Base-by-base conservation (phyloP, 2,888 invertebrate genomes). In the Gnatocerus cornutus region DNA sequence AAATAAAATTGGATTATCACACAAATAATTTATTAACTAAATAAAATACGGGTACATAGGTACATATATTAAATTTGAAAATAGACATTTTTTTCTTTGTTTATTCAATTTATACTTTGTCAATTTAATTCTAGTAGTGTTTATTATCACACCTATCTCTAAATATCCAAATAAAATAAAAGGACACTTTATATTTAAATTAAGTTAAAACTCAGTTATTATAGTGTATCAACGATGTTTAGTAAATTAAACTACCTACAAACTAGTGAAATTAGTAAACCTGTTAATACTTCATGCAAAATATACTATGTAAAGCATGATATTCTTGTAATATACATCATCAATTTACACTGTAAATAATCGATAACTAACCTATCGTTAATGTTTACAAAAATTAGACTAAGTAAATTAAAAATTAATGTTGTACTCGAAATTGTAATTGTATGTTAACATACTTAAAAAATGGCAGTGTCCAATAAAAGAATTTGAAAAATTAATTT, bases 21-120 rank as follows among this genome's bases (percentile, higher is more conserved):
- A 80, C 80, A 80, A 79, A 80, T 80, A 79, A 79, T 80, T 81
- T 80, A 80, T 80, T 81, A 80, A 79, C 79, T 80, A 80, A 80
- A 79, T 79, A 78, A 80, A 79, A 80, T 80, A 79, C 78, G 76
- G 78, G 76, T 78, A 81, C 80, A 77, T 77, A 71, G 71, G 78
- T 79, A 79, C 79, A 80, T 79, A 75, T 75, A 75, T 74, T 71
- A 76, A 80, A 78, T 81, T 80, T 78, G 73, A 79, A 81, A 81
- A 80, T 80, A 79, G 77, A 79, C 74, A 76, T 74, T 74, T 74
- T 78, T 78, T 77, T 77, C 74, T 73, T 65, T 66, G 48, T 73
- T 77, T 71, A 68, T 76, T 75, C 46, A 61, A 63, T 74, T 71
- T 76, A 72, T 77, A 73, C 72, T 75, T 73, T 74, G 74, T 76